Evolutionary conservation across 2,797 vertebrate genomes (phyloP), one percentile per base, ranked within the genome.

Genomic region (Anguilla anguilla): DNA sequence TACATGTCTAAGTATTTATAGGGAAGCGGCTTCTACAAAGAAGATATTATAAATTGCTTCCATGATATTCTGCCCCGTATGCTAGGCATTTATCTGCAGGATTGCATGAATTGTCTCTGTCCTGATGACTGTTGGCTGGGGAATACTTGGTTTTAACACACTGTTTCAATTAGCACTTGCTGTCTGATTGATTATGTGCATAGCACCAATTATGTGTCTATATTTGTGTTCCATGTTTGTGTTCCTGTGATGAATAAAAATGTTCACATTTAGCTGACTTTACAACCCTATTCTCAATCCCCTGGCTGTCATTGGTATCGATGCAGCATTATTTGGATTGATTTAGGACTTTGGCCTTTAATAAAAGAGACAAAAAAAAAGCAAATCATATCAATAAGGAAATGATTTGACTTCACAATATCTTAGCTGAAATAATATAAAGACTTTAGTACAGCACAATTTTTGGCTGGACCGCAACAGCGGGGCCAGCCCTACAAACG

Each of bases 371-470:
- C 25, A 13, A 9, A 74, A 67, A 74, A 74, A 35, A 39, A 74
- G 69, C 11, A 74, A 35, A 39, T 69, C 3, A 10, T 74, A 35
- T 74, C 69, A 35, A 31, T 28, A 13, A 74, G 31, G 31, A 31
- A 74, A 74, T 28, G 31, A 74, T 74, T 74, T 74, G 31, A 11
- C 28, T 13, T 17, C 15, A 9, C 28, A 74, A 74, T 74, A 74
- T 35, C 69, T 13, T 74, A 35, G 28, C 69, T 39, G 31, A 74
- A 74, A 74, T 11, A 64, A 88, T 89, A 57, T 53, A 83, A 59
- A 91, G 88, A 86, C 57, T 79, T 88, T 89, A 85, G 64, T 87
- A 61, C 51, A 59, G 72, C 77, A 59, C 77, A 7, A 59, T 61
- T 53, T 55, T 43, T 43, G 39, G n/a, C n/a, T n/a, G n/a, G n/a